A percentile compares a stretch with the other conserved stretches of the same genome.
phyloP scores from a whole-genome alignment of 2,113 vertebrate genomes.

The Clarias batrachus region DNA sequence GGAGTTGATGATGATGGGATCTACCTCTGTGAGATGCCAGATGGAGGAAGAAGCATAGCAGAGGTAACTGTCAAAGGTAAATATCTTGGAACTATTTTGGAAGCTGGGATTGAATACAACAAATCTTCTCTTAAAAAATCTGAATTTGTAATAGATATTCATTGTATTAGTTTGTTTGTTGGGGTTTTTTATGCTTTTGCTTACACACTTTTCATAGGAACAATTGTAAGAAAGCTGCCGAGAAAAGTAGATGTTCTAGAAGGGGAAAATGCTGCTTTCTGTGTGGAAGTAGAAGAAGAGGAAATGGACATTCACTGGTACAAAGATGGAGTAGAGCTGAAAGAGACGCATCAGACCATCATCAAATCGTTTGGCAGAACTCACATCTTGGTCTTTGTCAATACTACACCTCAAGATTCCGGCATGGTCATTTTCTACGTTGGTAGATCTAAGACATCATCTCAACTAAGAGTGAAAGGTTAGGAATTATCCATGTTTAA shows the following conservation, averaged over 20 bases:
- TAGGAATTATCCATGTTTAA: slow-evolving; percentile 35
- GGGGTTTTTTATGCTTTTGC: background rate
- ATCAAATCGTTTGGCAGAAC: slow-evolving; percentile 90
- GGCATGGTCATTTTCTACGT: slow-evolving; percentile 86
- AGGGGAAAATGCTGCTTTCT: slow-evolving; percentile 93
- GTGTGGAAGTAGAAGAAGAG: slow-evolving; percentile 85
- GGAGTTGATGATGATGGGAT: slow-evolving; percentile 90
- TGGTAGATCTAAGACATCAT: slow-evolving; percentile 86
- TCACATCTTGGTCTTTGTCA: slow-evolving; percentile 92
- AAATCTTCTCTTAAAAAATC: background rate
- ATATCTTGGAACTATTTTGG: background rate
- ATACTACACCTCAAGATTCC: slow-evolving; percentile 85
- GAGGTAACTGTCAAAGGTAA: slow-evolving; percentile 94
- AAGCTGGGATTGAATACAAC: background rate
- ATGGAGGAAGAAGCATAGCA: slow-evolving; percentile 89
- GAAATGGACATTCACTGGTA: slow-evolving; percentile 86
- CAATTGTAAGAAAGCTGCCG: slow-evolving; percentile 82
- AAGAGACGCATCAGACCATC: slow-evolving; percentile 78
- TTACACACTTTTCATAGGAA: slow-evolving; percentile 61
- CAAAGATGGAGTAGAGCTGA: slow-evolving; percentile 82
- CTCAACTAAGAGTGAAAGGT: slow-evolving; percentile 94
- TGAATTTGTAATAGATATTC: background rate
- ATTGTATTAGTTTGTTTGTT: background rate
- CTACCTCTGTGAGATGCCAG: slow-evolving; percentile 95
- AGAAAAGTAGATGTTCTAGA: slow-evolving; percentile 93